Conservation (phyloP, 92 coral and sea anemone species). For the Phenganax stokvisi region DNA sequence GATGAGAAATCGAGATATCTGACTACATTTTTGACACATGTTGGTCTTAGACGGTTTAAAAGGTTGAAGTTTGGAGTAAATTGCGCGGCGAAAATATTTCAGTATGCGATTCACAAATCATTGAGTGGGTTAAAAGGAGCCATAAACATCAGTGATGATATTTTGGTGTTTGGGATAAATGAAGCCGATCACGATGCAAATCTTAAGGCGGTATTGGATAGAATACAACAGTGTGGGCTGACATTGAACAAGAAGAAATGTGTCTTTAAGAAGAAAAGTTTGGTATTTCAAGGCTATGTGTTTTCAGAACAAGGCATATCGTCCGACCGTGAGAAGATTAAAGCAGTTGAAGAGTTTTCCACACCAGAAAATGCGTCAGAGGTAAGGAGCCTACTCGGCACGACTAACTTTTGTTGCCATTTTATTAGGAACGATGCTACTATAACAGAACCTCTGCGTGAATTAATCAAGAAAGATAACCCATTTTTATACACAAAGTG, state of each 20-base stretch:
- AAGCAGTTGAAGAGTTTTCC: no score
- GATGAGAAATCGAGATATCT: slow-evolving; percentile 45
- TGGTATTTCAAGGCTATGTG: slow-evolving; percentile 29
- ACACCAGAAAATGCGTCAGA: no score
- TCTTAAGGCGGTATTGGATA: slow-evolving; percentile 42
- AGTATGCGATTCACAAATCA: slow-evolving; percentile 41
- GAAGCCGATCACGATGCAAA: slow-evolving; percentile 42
- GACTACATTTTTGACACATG: slow-evolving; percentile 41
- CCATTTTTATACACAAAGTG: slow-evolving; percentile 30
- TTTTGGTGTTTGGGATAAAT: slow-evolving; percentile 38
- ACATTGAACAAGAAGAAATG: slow-evolving; percentile 51
- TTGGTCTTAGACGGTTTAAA: slow-evolving; percentile 38
- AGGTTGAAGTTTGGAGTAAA: slow-evolving; percentile 47
- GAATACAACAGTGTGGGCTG: slow-evolving; percentile 47
- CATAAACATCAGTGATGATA: slow-evolving; percentile 47
- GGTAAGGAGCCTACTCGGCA: slow-evolving; percentile 52
- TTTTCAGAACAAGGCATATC: no score
- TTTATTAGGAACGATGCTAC: slow-evolving; percentile 48
- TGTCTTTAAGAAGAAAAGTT: slow-evolving; percentile 32
- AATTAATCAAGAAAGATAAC: not conserved
- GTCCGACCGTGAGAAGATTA: no score
- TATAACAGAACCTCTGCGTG: slow-evolving; percentile 17
- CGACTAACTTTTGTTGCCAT: slow-evolving; percentile 48
- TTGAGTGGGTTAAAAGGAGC: slow-evolving; percentile 42
- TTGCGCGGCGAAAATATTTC: slow-evolving; percentile 49